Evolutionary conservation across 1,140 invertebrate genomes (phyloP).

Genomic region (Orchestia grillus): DNA sequence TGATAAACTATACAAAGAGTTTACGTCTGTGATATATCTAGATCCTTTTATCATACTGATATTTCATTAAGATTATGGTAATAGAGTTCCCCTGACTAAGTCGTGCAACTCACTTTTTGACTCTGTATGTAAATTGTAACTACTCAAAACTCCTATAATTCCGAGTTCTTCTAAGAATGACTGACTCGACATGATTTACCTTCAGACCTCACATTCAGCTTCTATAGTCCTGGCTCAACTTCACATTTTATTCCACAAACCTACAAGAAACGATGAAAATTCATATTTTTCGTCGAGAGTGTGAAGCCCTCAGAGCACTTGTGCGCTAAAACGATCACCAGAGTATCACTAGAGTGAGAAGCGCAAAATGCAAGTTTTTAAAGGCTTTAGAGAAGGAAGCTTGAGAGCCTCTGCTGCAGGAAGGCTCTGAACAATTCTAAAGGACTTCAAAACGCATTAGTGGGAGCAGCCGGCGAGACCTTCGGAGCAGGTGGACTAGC

Average conservation of each 20-base stretch:
- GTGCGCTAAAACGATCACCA: background rate
- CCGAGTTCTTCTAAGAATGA: background rate
- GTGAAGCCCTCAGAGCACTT: background rate
- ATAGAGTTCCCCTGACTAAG: background rate
- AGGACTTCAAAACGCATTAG: conserved; percentile 7
- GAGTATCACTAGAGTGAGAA: background rate
- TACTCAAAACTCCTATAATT: background rate
- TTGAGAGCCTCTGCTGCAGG: background rate
- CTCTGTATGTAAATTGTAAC: background rate
- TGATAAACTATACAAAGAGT: background rate
- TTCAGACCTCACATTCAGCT: background rate
- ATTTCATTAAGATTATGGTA: background rate
- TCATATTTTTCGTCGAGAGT: background rate
- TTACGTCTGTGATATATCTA: background rate
- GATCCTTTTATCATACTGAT: background rate
- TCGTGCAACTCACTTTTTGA: background rate
- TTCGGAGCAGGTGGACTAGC: background rate
- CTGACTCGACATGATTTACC: background rate
- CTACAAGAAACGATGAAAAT: background rate
- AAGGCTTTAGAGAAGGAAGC: background rate
- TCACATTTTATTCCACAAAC: background rate
- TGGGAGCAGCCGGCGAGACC: background rate
- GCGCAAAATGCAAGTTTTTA: background rate
- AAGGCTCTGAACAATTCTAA: conserved; percentile 8
- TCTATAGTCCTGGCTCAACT: background rate